Conservation (phyloP, 1,140 invertebrate genomes). For the Hormaphis cornu region DNA sequence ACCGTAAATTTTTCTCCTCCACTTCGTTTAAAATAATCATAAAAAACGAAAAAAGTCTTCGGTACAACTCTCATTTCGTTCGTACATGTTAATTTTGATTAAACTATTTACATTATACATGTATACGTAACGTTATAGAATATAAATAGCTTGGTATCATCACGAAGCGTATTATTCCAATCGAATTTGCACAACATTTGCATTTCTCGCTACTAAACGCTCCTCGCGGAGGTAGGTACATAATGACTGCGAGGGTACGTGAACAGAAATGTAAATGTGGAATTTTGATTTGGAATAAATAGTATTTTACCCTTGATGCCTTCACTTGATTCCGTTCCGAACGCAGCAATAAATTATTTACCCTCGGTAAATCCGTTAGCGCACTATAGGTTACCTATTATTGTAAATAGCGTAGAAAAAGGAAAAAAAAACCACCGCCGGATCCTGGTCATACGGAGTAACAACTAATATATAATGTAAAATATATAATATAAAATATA, state of each 20-base stretch:
- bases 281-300: constrained; percentile 23
- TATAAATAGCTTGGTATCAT: too few relatives aligned
- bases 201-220: not conserved
- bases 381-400: too few relatives aligned
- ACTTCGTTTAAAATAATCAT: not conserved
- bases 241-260: constrained; percentile 9
- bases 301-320: constrained; percentile 8
- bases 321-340: constrained; percentile 20
- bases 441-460: too few relatives aligned
- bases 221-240: too few relatives aligned
- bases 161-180: not conserved
- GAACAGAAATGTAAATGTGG: constrained; percentile 7
- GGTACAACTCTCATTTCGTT: not conserved
- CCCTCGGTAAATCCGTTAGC: constrained; percentile 10
- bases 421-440: too few relatives aligned
- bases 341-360: constrained; percentile 10
- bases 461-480: too few relatives aligned
- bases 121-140: too few relatives aligned
- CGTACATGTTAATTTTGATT: constrained; percentile 2
- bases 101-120: not conserved
- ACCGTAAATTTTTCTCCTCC: not conserved
- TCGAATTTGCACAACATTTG: constrained; percentile 15
- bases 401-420: too few relatives aligned
- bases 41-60: not conserved
- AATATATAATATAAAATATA: too few relatives aligned